Evolutionary conservation across 2,113 vertebrate genomes (phyloP).

Genomic region (Pteronura brasiliensis): DNA sequence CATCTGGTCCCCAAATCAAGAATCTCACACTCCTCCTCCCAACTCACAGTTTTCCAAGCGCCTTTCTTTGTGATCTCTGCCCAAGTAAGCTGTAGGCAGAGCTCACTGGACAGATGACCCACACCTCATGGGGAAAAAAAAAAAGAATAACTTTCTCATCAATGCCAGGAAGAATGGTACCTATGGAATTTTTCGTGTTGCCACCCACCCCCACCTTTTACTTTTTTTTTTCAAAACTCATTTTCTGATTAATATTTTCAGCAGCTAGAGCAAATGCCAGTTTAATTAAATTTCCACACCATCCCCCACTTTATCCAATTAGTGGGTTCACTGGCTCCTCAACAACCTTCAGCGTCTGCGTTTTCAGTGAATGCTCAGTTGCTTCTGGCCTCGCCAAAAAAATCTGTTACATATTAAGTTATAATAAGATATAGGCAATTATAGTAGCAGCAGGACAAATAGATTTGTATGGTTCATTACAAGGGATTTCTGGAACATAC

Average conservation of each 20-base stretch:
- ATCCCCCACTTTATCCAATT: slow-evolving; percentile 73
- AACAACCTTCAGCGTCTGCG: slow-evolving; percentile 65
- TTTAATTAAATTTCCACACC: slow-evolving; percentile 78
- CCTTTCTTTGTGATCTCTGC: slow-evolving; percentile 66
- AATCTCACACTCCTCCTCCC: slow-evolving; percentile 74
- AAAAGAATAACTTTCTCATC: neutral
- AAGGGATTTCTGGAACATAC: slow-evolving; percentile 68
- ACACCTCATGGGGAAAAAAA: neutral
- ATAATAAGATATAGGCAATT: slow-evolving; percentile 80
- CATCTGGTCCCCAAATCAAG: slow-evolving; percentile 79
- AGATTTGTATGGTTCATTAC: slow-evolving; percentile 78
- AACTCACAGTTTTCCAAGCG: slow-evolving; percentile 66
- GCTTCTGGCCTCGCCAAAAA: slow-evolving; percentile 68
- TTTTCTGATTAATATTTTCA: slow-evolving; percentile 76
- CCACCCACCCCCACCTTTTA: neutral
- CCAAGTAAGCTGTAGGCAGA: slow-evolving; percentile 57
- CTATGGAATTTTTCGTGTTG: slow-evolving; percentile 26
- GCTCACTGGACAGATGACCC: slow-evolving; percentile 61
- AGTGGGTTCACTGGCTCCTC: slow-evolving; percentile 76
- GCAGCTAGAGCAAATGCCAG: slow-evolving; percentile 71
- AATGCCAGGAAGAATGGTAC: slow-evolving; percentile 17
- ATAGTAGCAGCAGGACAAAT: slow-evolving; percentile 78
- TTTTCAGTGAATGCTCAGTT: slow-evolving; percentile 75
- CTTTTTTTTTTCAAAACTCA: slow-evolving; percentile 40
- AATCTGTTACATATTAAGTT: slow-evolving; percentile 79